Percentiles rank a stretch among this genome's conserved stretches.
Conservation (phyloP, 2,888 invertebrate species). For the Plagiodera versicolora region DNA sequence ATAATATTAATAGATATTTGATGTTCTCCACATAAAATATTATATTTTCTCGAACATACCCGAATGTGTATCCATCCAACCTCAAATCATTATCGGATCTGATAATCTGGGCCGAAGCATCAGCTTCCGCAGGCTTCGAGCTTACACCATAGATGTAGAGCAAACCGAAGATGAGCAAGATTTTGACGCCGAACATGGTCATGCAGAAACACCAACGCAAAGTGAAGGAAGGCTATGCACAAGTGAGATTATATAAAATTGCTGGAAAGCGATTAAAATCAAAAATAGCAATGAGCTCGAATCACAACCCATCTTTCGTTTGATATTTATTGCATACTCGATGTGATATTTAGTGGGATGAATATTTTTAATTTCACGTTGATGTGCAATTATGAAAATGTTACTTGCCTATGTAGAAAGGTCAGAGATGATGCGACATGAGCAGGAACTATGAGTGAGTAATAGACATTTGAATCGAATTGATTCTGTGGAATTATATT, state of each 20-base stretch:
- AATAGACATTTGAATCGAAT: conserved; percentile 10
- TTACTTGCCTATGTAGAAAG: conserved; percentile 27
- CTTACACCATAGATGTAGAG: conserved; percentile 10
- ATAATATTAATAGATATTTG: too few relatives aligned
- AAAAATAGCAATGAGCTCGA: conserved; percentile 14
- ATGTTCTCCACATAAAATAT: too few relatives aligned
- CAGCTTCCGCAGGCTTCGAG: conserved; percentile 22
- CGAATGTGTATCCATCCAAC: conserved; percentile 28
- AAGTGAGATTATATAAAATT: conserved; percentile 28
- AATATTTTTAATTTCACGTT: conserved; percentile 20
- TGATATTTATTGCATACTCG: conserved; percentile 10
- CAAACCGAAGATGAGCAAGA: conserved; percentile 15
- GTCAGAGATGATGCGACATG: conserved; percentile 26
- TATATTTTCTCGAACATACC: conserved; percentile 27
- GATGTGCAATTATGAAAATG: conserved; percentile 28
- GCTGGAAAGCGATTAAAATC: conserved; percentile 15
- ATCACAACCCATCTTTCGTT: conserved; percentile 18
- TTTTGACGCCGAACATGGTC: conserved; percentile 22
- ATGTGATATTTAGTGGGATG: conserved; percentile 16
- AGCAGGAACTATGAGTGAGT: conserved; percentile 21
- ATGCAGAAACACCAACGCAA: conserved; percentile 17
- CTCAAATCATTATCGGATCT: conserved; percentile 26
- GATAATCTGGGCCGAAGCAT: conserved; percentile 24
- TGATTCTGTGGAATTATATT: not conserved
- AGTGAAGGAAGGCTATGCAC: conserved; percentile 17